phyloP scores from a whole-genome alignment of 2,113 vertebrate genomes.

The Electrona antarctica region DNA sequence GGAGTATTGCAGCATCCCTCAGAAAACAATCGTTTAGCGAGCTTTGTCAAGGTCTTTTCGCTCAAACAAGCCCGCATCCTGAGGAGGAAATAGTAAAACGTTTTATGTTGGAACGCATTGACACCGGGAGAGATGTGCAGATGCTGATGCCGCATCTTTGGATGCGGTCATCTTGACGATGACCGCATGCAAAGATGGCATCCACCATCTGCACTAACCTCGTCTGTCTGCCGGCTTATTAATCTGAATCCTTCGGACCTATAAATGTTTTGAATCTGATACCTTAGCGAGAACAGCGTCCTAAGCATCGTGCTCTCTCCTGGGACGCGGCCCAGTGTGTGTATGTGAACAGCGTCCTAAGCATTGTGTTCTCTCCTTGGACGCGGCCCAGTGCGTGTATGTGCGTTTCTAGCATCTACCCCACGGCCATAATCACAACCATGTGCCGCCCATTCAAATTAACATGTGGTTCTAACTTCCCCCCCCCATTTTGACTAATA shows the following conservation, averaged over 20 bases:
- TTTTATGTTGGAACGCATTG: slow-evolving; percentile 36
- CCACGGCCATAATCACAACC: slow-evolving; percentile 76
- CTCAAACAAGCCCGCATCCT: slow-evolving; percentile 42
- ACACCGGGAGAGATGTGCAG: too few relatives aligned
- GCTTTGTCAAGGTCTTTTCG: slow-evolving; percentile 21
- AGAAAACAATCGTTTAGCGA: neutral
- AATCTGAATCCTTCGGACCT: slow-evolving; percentile 45
- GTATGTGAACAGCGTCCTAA: slow-evolving; percentile 39
- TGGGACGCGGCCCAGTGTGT: neutral
- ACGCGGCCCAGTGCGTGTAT: neutral
- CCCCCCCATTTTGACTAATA: slow-evolving; percentile 71
- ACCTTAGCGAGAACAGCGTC: slow-evolving; percentile 45
- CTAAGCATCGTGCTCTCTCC: slow-evolving; percentile 11
- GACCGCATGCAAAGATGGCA: slow-evolving; percentile 29
- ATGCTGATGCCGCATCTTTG: too few relatives aligned
- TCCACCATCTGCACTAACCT: slow-evolving; percentile 17
- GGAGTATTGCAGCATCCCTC: slow-evolving; percentile 28
- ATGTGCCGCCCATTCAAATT: slow-evolving; percentile 78
- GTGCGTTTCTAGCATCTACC: slow-evolving; percentile 67
- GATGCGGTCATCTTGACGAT: slow-evolving; percentile 13
- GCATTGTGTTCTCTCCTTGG: slow-evolving; percentile 30
- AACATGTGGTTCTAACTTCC: slow-evolving; percentile 84
- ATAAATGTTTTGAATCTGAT: slow-evolving; percentile 46
- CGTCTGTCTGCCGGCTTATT: slow-evolving; percentile 50
- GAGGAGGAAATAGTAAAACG: slow-evolving; percentile 61